These are phyloP conservation scores for Chironomus tepperi DNA, from an alignment of 1,140 invertebrate species.

Conservation along the genomic window DNA sequence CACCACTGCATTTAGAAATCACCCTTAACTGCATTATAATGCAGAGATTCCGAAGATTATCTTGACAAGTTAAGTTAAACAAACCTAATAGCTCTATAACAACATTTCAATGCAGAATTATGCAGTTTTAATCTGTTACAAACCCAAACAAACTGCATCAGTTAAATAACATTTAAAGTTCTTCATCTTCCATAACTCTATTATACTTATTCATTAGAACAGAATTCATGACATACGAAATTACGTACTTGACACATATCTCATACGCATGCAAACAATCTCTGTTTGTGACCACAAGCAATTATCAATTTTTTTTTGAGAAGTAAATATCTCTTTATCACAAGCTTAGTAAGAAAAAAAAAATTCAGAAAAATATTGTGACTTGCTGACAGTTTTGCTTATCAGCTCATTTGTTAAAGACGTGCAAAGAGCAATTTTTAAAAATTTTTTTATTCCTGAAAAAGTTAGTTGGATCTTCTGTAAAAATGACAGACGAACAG, in stretches of 20 bases:
- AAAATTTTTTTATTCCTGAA: not conserved
- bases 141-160: too few species aligned
- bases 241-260: not conserved
- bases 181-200: too few species aligned
- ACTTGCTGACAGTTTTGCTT: not conserved
- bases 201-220: too few species aligned
- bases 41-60: too few species aligned
- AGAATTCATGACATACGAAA: not conserved
- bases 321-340: not conserved
- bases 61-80: too few species aligned
- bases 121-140: too few species aligned
- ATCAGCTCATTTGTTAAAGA: conserved; percentile 10
- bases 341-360: not conserved
- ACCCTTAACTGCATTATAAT: too few species aligned
- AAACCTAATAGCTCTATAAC: too few species aligned
- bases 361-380: not conserved
- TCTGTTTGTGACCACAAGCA: not conserved
- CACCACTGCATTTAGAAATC: too few species aligned
- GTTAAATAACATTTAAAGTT: too few species aligned
- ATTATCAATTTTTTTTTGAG: not conserved
- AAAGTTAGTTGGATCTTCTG: not conserved
- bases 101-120: too few species aligned
- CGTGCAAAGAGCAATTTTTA: not conserved
- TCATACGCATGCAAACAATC: not conserved
- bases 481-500: not conserved